Evolutionary conservation across 2,888 invertebrate genomes (phyloP), one percentile per base, ranked within the genome.

Genomic region (Diadegma fenestrale): DNA sequence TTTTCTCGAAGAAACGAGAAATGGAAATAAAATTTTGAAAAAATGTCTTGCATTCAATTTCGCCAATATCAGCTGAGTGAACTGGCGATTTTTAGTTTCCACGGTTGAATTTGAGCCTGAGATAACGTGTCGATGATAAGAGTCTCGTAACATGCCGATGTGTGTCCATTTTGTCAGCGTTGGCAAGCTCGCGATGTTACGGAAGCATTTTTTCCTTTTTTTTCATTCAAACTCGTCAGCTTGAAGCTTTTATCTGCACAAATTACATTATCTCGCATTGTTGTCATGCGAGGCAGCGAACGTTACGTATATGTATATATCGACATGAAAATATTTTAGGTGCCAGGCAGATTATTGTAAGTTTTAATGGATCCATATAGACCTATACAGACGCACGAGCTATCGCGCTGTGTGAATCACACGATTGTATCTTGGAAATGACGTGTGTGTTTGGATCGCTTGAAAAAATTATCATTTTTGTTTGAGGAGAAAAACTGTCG

Each of bases 391-490:
- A 41, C 26, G 19, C 12, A 37, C 10, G 37, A 8, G 37, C 37
- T 37, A 37, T 10, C 37, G 37, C 0, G 10, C 37, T 37, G 51
- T 2, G 43, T 19, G 33, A 26, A 64, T 41, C 14, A 14, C 22
- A n/a, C 19, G 68, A 61, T 73, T 51, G 66, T 61, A 51, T 69
- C 78, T 6, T 66, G 45, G 51, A 12, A 17, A 30, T 64, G 37
- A 64, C 58, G 71, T 30, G 45, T 30, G 48, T 6, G 48, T n/a
- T n/a, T 6, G 37, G 26, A 73, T 48, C 81, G 14, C 63, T 77
- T 77, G 22, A 73, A 69, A 85, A 81, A 85, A 78, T 85, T 81
- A 85, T 85, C 68, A 81, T 85, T 69, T 85, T 69, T 69, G 69
- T 85, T 78, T 78, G 73, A 63, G 66, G 51, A 41, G 51, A 37